Evolutionary conservation across 2,113 vertebrate genomes (phyloP).

Genomic region (Semicossyphus pulcher): DNA sequence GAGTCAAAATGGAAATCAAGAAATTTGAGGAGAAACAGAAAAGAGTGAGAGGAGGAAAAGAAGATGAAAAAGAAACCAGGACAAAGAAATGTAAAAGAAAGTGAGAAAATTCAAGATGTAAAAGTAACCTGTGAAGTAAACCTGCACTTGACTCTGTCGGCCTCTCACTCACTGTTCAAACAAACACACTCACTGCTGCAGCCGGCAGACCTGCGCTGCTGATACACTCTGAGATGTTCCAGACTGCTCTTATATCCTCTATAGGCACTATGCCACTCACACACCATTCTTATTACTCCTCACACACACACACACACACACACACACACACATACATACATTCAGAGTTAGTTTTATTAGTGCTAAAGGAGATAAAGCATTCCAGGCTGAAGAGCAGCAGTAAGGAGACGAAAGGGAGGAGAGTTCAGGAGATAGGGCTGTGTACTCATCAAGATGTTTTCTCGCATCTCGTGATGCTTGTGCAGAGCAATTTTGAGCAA

Average conservation of each 20-base stretch:
- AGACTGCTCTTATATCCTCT: constrained; percentile 75
- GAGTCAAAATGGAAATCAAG: too few species aligned
- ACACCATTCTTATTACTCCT: constrained; percentile 34
- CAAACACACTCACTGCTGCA: constrained; percentile 39
- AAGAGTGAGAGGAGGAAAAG: not conserved
- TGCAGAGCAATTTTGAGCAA: constrained; percentile 52
- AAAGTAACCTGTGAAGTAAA: too few species aligned
- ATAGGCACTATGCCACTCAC: constrained; percentile 56
- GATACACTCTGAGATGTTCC: constrained; percentile 76
- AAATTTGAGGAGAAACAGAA: not conserved
- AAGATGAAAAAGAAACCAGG: not conserved
- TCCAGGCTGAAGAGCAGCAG: constrained; percentile 51
- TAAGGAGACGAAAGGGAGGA: constrained; percentile 23
- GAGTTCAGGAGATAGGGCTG: constrained; percentile 28
- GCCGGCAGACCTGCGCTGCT: constrained; percentile 51
- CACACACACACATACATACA: too few species aligned
- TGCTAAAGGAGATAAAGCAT: constrained; percentile 70
- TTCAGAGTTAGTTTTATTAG: constrained; percentile 68
- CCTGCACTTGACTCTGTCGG: constrained; percentile 7
- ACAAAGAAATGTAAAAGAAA: not conserved
- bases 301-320: too few species aligned
- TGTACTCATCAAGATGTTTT: constrained; percentile 60
- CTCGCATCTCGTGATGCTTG: constrained; percentile 41
- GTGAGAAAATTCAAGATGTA: not conserved
- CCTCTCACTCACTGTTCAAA: constrained; percentile 36